Percentiles rank a stretch among this genome's conserved stretches.
Evolutionary conservation across 2,888 invertebrate species (phyloP).

Genomic region (Anorthoa munda): DNA sequence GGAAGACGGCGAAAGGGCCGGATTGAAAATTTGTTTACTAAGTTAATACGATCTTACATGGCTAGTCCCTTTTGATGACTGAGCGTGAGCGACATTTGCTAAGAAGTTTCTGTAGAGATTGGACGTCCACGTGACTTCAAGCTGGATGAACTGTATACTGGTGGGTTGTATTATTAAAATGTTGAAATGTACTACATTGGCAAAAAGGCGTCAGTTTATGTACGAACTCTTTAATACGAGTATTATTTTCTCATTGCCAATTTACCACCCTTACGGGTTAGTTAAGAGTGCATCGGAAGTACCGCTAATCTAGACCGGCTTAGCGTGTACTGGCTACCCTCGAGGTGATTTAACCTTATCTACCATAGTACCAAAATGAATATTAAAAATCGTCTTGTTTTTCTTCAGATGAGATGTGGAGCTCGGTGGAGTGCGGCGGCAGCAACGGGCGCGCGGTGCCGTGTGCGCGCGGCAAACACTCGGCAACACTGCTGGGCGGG

Average conservation of each 20-base stretch:
- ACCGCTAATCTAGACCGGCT: neutral
- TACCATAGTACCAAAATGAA: no score
- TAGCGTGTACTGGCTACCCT: neutral
- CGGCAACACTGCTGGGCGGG: conserved; percentile 94
- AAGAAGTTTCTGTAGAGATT: neutral
- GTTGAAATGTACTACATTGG: neutral
- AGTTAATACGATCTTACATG: neutral
- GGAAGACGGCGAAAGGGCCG: neutral
- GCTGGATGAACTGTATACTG: neutral
- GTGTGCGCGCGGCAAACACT: conserved; percentile 94
- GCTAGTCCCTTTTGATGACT: neutral
- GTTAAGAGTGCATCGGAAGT: no score
- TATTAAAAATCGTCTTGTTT: neutral
- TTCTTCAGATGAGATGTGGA: conserved; percentile 85
- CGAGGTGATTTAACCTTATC: neutral
- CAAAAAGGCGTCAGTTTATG: no score
- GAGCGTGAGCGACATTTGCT: neutral
- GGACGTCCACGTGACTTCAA: neutral
- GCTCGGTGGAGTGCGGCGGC: conserved; percentile 79
- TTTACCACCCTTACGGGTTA: neutral
- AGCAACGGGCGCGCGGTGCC: conserved; percentile 85
- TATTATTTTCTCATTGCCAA: neutral
- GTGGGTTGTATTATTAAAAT: neutral
- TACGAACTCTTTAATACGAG: no score
- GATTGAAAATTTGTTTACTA: neutral